Percentiles rank a stretch among this genome's conserved stretches.
Evolutionary conservation across 2,888 invertebrate species (phyloP).

Genomic region (Cinara cedri): DNA sequence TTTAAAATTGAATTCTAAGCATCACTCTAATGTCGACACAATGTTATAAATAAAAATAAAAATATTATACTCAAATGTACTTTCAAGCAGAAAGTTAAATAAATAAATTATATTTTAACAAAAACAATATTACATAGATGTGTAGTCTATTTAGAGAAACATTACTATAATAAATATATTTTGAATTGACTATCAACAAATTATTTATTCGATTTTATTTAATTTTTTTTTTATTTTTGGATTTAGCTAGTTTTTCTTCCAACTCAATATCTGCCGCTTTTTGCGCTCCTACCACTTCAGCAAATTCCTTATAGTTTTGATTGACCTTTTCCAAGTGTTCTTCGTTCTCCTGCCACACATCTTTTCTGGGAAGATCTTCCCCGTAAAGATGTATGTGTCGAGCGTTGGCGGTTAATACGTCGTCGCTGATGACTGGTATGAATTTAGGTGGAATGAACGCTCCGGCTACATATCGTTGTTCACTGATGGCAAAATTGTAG

Average conservation of each 20-base stretch:
- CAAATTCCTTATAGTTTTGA: conserved; percentile 34
- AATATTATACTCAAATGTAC: not conserved
- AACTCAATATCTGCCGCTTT: not conserved
- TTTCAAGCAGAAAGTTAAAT: not conserved
- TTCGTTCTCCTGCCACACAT: conserved; percentile 30
- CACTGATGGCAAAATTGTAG: conserved; percentile 89
- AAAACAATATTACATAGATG: not conserved
- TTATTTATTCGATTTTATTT: too few species aligned
- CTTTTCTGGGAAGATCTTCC: not conserved
- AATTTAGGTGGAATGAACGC: conserved; percentile 73
- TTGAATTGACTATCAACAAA: not conserved
- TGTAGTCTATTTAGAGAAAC: not conserved
- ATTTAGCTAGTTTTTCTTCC: not conserved
- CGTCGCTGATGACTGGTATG: conserved; percentile 68
- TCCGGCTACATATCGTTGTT: conserved; percentile 74
- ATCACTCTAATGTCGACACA: too few species aligned
- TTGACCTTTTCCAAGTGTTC: conserved; percentile 9
- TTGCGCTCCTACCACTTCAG: conserved; percentile 25
- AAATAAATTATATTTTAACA: conserved; percentile 15
- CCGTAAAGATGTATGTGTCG: conserved; percentile 35
- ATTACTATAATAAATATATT: not conserved
- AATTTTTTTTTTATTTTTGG: conserved; percentile 9
- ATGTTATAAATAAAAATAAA: not conserved
- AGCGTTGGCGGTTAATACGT: conserved; percentile 61
- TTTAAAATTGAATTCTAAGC: too few species aligned